Evolutionary conservation across 1,140 invertebrate species (phyloP), one percentile per base, ranked within the genome.

Genomic region (Muscidifurax raptorellus): DNA sequence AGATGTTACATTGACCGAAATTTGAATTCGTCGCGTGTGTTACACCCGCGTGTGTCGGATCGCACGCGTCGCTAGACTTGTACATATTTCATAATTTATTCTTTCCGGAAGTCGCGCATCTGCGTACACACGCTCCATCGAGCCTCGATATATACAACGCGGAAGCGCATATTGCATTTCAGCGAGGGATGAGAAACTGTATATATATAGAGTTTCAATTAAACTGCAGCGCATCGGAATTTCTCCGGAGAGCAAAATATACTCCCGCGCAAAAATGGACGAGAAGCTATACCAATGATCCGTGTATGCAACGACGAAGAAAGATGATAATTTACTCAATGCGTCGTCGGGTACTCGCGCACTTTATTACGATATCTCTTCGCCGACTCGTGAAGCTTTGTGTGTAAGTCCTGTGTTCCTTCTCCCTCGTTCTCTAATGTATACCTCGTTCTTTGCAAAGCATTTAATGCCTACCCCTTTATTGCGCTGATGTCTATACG

Each of bases 351-450:
- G 22, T 12, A 27, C 66, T 69, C 64, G 27, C 25, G 64, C 5
- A 27, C 66, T 69, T 69, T 69, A 69, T 69, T 69, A 28, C 27
- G 28, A 69, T 69, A 69, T n/a, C 27, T 28, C 28, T 69, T 66
- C 12, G 64, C 25, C n/a, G 10, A 25, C 22, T 66, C 64, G 64
- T 5, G 22, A 15, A 47, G 44, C 15, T 13, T 13, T 13, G 44
- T 47, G 10, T n/a, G n/a, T n/a, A 13, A 15, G 13, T 10, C 2
- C 15, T 1, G 44, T 13, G 13, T 15, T 18, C 13, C 44, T 47
- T 47, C 44, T 47, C 44, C 9, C 44, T 47, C 44, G 15, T 18
- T 47, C 44, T 47, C 44, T 1, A 9, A n/a, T n/a, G n/a, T n/a
- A n/a, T n/a, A 40, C 36, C 9, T 40, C 36, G 36, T 40, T 40